These are phyloP conservation scores for Conus ventricosus DNA, from an alignment of 1,140 invertebrate species.

Conservation along the genomic window DNA sequence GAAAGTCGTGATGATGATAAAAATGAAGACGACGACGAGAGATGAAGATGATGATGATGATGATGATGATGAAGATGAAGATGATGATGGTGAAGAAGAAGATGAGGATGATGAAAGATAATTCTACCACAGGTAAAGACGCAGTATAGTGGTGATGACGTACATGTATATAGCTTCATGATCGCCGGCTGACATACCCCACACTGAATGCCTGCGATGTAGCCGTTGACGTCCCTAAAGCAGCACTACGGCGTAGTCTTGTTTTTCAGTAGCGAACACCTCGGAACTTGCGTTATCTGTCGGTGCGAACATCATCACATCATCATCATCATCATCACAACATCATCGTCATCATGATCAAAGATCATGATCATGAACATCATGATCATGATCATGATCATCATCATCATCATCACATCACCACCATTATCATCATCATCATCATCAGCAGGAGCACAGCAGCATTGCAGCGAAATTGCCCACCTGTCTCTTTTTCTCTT, in stretches of 20 bases:
- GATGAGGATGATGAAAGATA: no score
- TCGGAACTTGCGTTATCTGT: constrained; percentile 41
- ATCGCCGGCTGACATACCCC: constrained; percentile 47
- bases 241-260: constrained; percentile 63
- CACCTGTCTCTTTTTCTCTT: no score
- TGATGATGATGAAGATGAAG: no score
- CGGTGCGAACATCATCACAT: not conserved
- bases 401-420: not conserved
- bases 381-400: not conserved
- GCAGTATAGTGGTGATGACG: no score
- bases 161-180: no score
- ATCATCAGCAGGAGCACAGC: not conserved
- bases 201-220: constrained; percentile 71
- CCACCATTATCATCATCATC: not conserved
- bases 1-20: no score
- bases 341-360: not conserved
- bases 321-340: not conserved
- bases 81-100: no score
- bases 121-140: no score
- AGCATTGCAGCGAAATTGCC: no score
- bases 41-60: no score
- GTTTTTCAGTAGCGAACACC: constrained; percentile 69
- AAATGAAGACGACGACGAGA: no score
- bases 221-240: constrained; percentile 70
- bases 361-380: not conserved